Conservation (phyloP, 2,797 vertebrate genomes). For the Sardinella longiceps region DNA sequence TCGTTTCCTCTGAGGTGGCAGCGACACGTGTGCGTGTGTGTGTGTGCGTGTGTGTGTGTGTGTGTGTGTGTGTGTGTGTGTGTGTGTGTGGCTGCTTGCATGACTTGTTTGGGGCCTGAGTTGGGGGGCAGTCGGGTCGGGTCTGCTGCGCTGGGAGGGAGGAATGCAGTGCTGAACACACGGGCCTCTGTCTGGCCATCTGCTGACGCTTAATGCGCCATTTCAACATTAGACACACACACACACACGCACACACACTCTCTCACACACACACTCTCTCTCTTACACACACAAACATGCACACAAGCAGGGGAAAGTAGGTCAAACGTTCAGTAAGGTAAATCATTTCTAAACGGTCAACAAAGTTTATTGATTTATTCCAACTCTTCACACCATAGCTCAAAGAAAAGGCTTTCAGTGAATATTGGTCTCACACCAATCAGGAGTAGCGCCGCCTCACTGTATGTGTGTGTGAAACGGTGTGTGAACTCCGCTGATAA, state of each 20-base stretch:
- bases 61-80: constrained; percentile 11
- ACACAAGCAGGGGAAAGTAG: constrained; percentile 53
- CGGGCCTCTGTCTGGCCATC: constrained; percentile 70
- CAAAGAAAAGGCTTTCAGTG: constrained; percentile 41
- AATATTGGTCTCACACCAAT: constrained; percentile 54
- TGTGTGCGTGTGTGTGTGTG: constrained; percentile 36
- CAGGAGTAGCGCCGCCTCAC: constrained; percentile 47
- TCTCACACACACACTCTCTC: not conserved
- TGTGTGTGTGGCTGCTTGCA: constrained; percentile 44
- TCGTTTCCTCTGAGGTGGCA: not conserved
- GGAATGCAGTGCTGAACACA: constrained; percentile 67
- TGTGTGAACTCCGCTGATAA: constrained; percentile 60
- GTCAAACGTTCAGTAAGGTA: constrained; percentile 71
- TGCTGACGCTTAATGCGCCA: constrained; percentile 70
- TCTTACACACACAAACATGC: not conserved
- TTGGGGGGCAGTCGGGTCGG: constrained; percentile 49
- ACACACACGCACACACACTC: not conserved
- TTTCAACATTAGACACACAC: constrained; percentile 58
- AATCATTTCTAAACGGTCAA: constrained; percentile 66
- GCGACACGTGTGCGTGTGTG: constrained; percentile 42
- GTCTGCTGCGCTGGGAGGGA: constrained; percentile 56
- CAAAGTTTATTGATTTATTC: constrained; percentile 60
- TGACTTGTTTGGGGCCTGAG: constrained; percentile 60
- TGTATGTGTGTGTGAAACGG: not conserved
- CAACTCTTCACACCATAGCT: constrained; percentile 19